Evolutionary conservation across 1,140 invertebrate genomes (phyloP), one percentile per base, ranked within the genome.

Genomic region (Phenacoccus solenopsis): DNA sequence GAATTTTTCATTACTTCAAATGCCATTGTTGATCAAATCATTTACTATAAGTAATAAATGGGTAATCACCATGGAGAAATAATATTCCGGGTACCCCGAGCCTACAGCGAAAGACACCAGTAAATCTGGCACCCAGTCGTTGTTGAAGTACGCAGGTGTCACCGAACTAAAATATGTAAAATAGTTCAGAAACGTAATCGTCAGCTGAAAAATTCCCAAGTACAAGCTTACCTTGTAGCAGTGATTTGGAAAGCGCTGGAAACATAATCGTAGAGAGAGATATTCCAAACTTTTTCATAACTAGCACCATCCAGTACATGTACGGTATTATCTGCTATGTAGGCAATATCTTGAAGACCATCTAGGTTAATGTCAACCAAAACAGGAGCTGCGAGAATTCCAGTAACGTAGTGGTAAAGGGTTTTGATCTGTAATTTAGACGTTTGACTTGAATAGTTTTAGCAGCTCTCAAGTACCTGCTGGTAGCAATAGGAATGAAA

Each of bases 121-220:
- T 74, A 94, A 90, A 75, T 93, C 91, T 0, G 90, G 90, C n/a
- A 89, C 79, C 71, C 86, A 81, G 76, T 93, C 91, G 72, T 86
- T 83, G 76, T 93, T 90, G 73, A 90, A 94, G 77, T 87, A 91
- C 5, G 88, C 90, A 21, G 89, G 88, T 25, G 89, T 86, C 30
- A 90, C 90, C 72, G 88, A 85, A 75, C 89, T 90, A 73, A 81
- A 80, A 76, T 72, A 70, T 57, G 59, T 70, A 67, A 70, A 13
- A 38, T 49, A 59, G 4, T 12, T 4, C 67, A 30, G 16, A 13
- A 32, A 13, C 5, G 30, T 5, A 32, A 32, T 5, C 5, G 30
- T 5, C 5, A 7, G 30, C 13, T 7, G 30, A 32, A 32, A 32
- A 32, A 32, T 49, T 9, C 16, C 16, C 38, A 49, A 49, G 38